phyloP scores from a whole-genome alignment of 2,797 vertebrate species.

The Cottoperca gobio region DNA sequence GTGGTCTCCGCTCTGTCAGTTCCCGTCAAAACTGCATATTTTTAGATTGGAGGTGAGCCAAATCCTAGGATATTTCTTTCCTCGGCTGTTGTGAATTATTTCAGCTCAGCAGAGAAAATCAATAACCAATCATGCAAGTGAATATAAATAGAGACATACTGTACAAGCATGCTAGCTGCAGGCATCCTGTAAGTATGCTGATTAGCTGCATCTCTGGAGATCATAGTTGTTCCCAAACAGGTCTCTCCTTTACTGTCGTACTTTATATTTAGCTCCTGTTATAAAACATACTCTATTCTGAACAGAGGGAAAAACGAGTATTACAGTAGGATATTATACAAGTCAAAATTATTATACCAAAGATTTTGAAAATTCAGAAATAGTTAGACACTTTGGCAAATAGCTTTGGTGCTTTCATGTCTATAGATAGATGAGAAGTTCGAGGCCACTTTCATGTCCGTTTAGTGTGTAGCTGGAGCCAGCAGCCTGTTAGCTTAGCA shows the following conservation, averaged over 20 bases:
- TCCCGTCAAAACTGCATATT: slow-evolving; percentile 59
- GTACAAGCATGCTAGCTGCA: slow-evolving; percentile 7
- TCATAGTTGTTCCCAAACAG: not conserved
- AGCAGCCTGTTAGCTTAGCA: no score
- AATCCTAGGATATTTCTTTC: slow-evolving; percentile 9
- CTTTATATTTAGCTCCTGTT: not conserved
- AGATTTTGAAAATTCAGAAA: not conserved
- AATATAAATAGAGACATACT: slow-evolving; percentile 28
- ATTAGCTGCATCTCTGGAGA: slow-evolving; percentile 1
- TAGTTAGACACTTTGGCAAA: not conserved
- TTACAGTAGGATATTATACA: not conserved
- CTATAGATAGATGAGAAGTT: not conserved
- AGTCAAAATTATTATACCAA: not conserved
- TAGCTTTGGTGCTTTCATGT: not conserved
- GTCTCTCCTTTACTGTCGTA: not conserved
- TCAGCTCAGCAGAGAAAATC: slow-evolving; percentile 32
- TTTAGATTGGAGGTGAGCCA: slow-evolving; percentile 48
- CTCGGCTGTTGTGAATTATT: slow-evolving; percentile 27
- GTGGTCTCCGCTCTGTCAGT: slow-evolving; percentile 43
- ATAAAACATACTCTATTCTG: not conserved
- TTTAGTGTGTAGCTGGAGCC: not conserved
- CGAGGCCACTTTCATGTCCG: not conserved
- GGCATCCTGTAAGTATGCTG: not conserved
- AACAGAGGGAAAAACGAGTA: not conserved
- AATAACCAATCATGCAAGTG: not conserved